Evolutionary conservation across 1,140 invertebrate genomes (phyloP).

Genomic region (Melitaea cinxia): DNA sequence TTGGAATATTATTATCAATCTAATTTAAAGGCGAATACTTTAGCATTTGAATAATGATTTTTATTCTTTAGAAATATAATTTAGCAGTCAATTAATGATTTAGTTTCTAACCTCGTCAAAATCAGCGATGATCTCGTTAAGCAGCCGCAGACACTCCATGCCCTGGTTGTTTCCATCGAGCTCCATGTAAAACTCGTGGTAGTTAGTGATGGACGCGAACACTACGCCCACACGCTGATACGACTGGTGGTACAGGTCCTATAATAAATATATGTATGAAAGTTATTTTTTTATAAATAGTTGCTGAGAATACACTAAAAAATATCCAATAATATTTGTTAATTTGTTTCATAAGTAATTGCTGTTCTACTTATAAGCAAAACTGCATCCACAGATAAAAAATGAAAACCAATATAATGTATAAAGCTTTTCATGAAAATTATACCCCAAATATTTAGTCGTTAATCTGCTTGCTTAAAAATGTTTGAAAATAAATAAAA

Average conservation of each 20-base stretch:
- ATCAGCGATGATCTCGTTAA: slow-evolving; percentile 93
- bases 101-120: slow-evolving; percentile 90
- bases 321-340: too few relatives aligned
- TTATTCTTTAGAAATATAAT: not conserved
- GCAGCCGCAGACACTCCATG: slow-evolving; percentile 90
- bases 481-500: not conserved
- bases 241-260: slow-evolving; percentile 97
- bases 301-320: too few relatives aligned
- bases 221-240: slow-evolving; percentile 95
- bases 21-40: not conserved
- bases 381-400: too few relatives aligned
- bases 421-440: too few relatives aligned
- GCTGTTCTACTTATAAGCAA: too few relatives aligned
- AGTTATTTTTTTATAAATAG: too few relatives aligned
- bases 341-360: too few relatives aligned
- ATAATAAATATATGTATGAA: slow-evolving; percentile 46
- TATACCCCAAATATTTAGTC: too few relatives aligned
- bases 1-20: too few relatives aligned
- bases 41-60: not conserved
- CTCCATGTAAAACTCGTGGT: slow-evolving; percentile 98
- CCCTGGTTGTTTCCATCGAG: slow-evolving; percentile 96
- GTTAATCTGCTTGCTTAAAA: too few relatives aligned
- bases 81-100: too few relatives aligned
- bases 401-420: too few relatives aligned
- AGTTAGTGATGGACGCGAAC: slow-evolving; percentile 97